These are phyloP conservation scores for Nothobranchius furzeri DNA, from an alignment of 2,113 vertebrate species.

Conservation along the genomic window DNA sequence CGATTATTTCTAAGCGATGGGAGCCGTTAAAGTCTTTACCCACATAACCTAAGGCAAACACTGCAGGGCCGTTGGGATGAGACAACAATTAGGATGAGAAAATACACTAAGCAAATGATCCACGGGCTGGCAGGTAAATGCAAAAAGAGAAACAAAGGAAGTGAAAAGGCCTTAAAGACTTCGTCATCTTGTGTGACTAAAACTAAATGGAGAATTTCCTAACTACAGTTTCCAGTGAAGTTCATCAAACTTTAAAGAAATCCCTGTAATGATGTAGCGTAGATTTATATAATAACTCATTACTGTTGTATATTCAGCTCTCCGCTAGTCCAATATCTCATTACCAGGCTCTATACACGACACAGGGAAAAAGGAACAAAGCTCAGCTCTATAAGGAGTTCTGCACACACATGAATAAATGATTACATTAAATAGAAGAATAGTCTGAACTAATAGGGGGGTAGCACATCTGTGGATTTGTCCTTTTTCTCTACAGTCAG, in stretches of 20 bases:
- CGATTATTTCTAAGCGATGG: background rate
- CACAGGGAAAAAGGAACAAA: conserved; percentile 4
- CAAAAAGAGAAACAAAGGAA: background rate
- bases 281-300: conserved; percentile 38
- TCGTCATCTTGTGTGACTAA: background rate
- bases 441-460: conserved; percentile 28
- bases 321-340: conserved; percentile 55
- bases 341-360: conserved; percentile 50
- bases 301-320: conserved; percentile 22
- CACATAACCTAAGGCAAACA: conserved; percentile 1
- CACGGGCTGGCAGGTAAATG: background rate
- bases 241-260: conserved; percentile 6
- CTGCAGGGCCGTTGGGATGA: background rate
- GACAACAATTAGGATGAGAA: conserved; percentile 13
- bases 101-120: conserved; percentile 9
- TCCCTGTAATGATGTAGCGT: conserved; percentile 1
- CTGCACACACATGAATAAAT: conserved; percentile 54
- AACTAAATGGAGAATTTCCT: background rate
- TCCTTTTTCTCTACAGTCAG: conserved; percentile 2
- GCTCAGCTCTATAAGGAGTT: conserved; percentile 39
- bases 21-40: conserved; percentile 10
- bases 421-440: conserved; percentile 40
- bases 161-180: background rate
- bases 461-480: conserved; percentile 4
- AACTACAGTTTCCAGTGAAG: background rate